These are phyloP conservation scores for Drosophila neoperkinsi DNA, from an alignment of 2,888 invertebrate genomes.

Conservation along the genomic window DNA sequence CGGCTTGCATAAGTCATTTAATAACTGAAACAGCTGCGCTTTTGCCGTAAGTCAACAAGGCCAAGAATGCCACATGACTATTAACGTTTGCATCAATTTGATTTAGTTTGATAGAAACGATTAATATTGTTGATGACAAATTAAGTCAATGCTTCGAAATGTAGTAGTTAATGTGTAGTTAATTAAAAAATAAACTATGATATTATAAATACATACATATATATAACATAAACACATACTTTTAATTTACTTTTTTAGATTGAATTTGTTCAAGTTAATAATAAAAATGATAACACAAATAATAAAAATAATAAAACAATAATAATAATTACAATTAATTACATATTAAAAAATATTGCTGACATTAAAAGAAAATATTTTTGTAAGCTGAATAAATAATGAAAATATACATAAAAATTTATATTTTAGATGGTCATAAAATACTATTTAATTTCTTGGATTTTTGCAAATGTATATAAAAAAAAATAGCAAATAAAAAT, in stretches of 20 bases:
- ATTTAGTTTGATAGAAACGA: background rate
- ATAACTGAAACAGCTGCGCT: constrained; percentile 21
- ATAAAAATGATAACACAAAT: background rate
- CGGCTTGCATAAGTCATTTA: constrained; percentile 17
- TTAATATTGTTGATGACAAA: background rate
- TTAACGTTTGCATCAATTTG: constrained; percentile 8
- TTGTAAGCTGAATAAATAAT: background rate
- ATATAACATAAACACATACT: no score
- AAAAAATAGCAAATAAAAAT: background rate
- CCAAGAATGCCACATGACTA: constrained; percentile 8
- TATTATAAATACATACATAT: background rate
- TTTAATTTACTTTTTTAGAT: no score
- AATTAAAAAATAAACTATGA: background rate
- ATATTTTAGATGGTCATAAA: background rate
- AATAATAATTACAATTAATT: background rate
- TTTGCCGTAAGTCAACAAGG: constrained; percentile 15
- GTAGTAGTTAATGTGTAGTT: background rate
- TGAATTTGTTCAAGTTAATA: background rate
- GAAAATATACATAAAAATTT: no score
- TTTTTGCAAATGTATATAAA: background rate
- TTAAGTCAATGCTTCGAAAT: background rate
- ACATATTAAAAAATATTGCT: background rate
- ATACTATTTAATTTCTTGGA: background rate
- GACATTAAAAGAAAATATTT: background rate
- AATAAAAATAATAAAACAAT: background rate